A percentile compares a stretch with the other conserved stretches of the same genome.
These are phyloP conservation scores for Congeria kusceri DNA, from an alignment of 2,888 invertebrate species.

Conservation along the genomic window DNA sequence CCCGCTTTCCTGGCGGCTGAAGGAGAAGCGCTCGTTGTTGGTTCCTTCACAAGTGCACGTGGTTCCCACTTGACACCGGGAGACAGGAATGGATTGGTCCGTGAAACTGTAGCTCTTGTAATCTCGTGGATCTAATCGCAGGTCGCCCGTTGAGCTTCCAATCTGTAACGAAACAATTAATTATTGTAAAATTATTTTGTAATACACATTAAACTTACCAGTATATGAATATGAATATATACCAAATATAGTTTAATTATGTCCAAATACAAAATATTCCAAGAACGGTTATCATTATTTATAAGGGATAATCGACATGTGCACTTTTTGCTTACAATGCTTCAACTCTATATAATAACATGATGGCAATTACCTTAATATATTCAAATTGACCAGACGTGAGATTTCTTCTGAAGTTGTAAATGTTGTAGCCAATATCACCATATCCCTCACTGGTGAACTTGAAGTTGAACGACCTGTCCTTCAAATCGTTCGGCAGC, in stretches of 20 bases:
- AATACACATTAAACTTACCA: too few species aligned
- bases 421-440: slow-evolving; percentile 84
- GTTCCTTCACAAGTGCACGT: slow-evolving; percentile 71
- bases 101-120: slow-evolving; percentile 73
- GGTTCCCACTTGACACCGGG: slow-evolving; percentile 74
- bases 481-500: slow-evolving; percentile 73
- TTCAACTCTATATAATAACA: too few species aligned
- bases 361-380: slow-evolving; percentile 73
- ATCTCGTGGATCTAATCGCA: slow-evolving; percentile 57
- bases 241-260: background rate
- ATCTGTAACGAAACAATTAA: slow-evolving; percentile 67
- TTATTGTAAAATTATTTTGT: too few species aligned
- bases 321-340: too few species aligned
- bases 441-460: slow-evolving; percentile 85
- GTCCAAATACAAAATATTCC: background rate
- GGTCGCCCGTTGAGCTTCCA: slow-evolving; percentile 71
- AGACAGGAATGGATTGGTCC: slow-evolving; percentile 67
- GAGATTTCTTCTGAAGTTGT: slow-evolving; percentile 79
- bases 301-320: too few species aligned
- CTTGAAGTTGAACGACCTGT: slow-evolving; percentile 82
- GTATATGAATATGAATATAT: too few species aligned
- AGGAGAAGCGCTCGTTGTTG: slow-evolving; percentile 40
- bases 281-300: too few species aligned
- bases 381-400: slow-evolving; percentile 68
- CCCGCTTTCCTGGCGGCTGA: slow-evolving; percentile 53